Percentiles rank a stretch among this genome's conserved stretches.
Evolutionary conservation across 1,140 invertebrate genomes (phyloP).

Genomic region (Psilanteris sp.): DNA sequence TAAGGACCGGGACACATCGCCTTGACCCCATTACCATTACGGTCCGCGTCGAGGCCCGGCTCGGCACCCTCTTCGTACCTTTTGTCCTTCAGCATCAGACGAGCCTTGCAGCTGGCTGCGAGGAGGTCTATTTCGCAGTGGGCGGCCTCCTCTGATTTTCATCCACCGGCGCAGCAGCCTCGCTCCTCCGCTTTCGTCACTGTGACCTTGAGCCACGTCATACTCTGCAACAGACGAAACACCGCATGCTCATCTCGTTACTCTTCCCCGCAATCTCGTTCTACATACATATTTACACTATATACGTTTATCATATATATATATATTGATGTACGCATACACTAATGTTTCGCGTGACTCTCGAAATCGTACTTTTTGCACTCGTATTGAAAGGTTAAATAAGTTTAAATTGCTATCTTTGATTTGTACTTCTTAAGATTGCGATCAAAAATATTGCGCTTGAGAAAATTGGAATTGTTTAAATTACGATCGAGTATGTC

Average conservation of each 20-base stretch:
- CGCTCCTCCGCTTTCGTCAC: slow-evolving; percentile 55
- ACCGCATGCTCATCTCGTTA: slow-evolving; percentile 22
- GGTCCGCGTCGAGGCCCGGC: slow-evolving; percentile 70
- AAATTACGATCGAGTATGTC: no score
- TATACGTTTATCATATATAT: no score
- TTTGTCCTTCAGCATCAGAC: slow-evolving; percentile 77
- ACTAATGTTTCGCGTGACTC: no score
- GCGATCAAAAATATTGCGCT: no score
- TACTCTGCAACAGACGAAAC: slow-evolving; percentile 64
- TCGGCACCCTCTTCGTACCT: slow-evolving; percentile 72
- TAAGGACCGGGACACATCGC: slow-evolving; percentile 62
- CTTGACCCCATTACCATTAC: slow-evolving; percentile 73
- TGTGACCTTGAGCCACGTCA: slow-evolving; percentile 66
- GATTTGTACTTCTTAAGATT: no score
- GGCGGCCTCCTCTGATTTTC: slow-evolving; percentile 55
- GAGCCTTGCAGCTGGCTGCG: slow-evolving; percentile 61
- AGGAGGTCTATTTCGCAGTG: slow-evolving; percentile 61
- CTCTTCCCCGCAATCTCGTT: background rate
- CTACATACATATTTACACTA: background rate
- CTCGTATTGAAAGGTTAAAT: no score
- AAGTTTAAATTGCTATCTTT: no score
- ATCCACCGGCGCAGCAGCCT: slow-evolving; percentile 59
- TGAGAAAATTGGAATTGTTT: no score
- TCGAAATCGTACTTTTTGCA: no score
- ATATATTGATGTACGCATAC: no score